A percentile compares a stretch with the other conserved stretches of the same genome.
Conservation (phyloP, 2,113 vertebrate genomes). For the Hyla sarda region DNA sequence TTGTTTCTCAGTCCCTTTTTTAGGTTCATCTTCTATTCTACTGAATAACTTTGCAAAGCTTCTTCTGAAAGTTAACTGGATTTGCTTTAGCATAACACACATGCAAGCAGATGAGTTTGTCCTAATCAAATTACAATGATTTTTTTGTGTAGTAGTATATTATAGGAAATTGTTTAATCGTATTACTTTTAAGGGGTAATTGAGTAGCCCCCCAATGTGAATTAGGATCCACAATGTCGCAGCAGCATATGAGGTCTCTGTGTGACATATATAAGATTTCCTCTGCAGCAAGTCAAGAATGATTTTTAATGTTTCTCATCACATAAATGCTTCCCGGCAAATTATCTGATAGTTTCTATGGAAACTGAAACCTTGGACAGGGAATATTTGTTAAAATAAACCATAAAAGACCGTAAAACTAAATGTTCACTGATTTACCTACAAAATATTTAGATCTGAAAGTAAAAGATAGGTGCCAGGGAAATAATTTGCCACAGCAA, state of each 20-base stretch:
- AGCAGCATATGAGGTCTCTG: conserved; percentile 56
- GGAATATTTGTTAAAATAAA: conserved; percentile 66
- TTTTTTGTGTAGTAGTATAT: conserved; percentile 67
- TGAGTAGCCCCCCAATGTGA: conserved; percentile 65
- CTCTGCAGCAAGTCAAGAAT: conserved; percentile 68
- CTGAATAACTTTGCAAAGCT: no score
- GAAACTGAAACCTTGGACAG: conserved; percentile 63
- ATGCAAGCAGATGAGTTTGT: conserved; percentile 64
- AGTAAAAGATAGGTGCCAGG: conserved; percentile 66
- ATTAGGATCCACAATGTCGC: conserved; percentile 63
- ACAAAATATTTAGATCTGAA: conserved; percentile 62
- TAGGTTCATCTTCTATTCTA: no score
- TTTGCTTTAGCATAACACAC: conserved; percentile 59
- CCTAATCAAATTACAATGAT: conserved; percentile 66
- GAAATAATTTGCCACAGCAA: conserved; percentile 11
- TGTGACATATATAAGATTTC: conserved; percentile 63
- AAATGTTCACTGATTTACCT: conserved; percentile 60
- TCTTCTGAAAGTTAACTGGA: no score
- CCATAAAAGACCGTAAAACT: conserved; percentile 63
- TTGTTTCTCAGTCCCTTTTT: no score
- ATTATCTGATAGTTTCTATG: conserved; percentile 71
- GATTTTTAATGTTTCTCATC: conserved; percentile 72
- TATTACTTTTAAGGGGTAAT: conserved; percentile 66
- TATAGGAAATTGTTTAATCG: conserved; percentile 69
- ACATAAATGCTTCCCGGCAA: conserved; percentile 70